Evolutionary conservation across 1,140 invertebrate genomes (phyloP).

Genomic region (Plutomurus gul): DNA sequence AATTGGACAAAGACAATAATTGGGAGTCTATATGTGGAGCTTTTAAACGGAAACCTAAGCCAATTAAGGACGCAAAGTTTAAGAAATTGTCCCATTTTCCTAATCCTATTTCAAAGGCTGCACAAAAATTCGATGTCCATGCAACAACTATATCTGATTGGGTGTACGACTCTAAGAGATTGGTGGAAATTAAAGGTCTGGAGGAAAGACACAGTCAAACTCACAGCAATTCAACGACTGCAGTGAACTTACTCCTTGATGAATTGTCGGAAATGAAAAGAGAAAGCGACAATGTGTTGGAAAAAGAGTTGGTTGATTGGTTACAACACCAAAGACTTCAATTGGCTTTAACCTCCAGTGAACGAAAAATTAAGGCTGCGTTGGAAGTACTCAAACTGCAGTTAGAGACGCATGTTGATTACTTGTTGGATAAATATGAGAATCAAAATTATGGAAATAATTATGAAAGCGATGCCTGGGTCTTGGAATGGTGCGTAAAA

Average conservation of each 20-base stretch:
- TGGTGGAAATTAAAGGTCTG: constrained; percentile 33
- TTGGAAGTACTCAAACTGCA: not conserved
- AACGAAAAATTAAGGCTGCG: not conserved
- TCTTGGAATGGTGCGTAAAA: constrained; percentile 4
- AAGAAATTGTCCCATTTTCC: constrained; percentile 14
- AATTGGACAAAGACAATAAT: not conserved
- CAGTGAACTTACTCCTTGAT: not conserved
- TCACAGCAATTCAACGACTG: not conserved
- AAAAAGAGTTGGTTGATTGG: constrained; percentile 29
- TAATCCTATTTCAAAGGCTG: constrained; percentile 8
- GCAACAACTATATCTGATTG: constrained; percentile 45
- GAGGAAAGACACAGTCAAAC: not conserved
- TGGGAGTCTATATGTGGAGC: not conserved
- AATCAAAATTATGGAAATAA: constrained; percentile 9
- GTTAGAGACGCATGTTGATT: not conserved
- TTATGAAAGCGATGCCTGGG: not conserved
- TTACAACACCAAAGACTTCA: constrained; percentile 14
- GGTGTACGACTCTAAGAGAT: constrained; percentile 39
- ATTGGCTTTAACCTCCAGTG: not conserved
- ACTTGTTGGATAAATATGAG: not conserved
- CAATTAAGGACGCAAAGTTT: not conserved
- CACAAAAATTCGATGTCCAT: constrained; percentile 41
- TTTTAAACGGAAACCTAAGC: constrained; percentile 1
- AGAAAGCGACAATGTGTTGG: not conserved
- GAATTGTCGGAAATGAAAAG: not conserved